Base-by-base conservation (phyloP, 1,140 invertebrate genomes). In the Charaxes varanes region DNA sequence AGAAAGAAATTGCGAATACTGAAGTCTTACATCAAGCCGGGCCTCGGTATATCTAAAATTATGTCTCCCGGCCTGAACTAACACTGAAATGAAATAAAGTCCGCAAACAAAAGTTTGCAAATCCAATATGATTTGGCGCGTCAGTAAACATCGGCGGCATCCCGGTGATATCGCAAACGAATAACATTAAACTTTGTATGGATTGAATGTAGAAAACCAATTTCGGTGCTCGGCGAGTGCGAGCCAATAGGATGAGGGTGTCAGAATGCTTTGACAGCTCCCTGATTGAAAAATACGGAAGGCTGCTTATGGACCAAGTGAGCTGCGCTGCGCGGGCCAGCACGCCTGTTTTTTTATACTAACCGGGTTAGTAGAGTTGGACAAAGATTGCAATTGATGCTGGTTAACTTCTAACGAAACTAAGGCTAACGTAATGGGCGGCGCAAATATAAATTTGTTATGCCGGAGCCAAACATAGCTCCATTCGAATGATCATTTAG, bases 211-310 rank as follows among this genome's bases (percentile, higher is more conserved):
- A 83, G 82, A 85, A 85, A 85, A 85, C 78, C 82, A 83, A 85
- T 85, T 85, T 85, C 76, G 77, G 77, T 76, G 74, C 67, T 77
- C 81, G 81, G 77, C 73, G 77, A 81, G 74, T 73, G 73, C 73
- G 76, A 81, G 76, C 76, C 78, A 71, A 67, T 71, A 78, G 72
- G 78, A 77, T 76, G 79, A 81, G 79, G 79, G 78, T 81, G 79
- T 83, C 81, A 83, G 71, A 77, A 73, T 69, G 77, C 77, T 82
- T 84, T 85, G 84, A 85, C 84, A 85, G 82, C 70, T 82, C 80
- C 71, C 77, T 85, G 84, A 85, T 85, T 85, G 84, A 85, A 85
- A 85, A 84, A 84, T 84, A 84, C 81, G 81, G 81, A 76, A 84
- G 77, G 67, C 79, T 84, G 80, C 85, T 84, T 85, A 85, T 85